phyloP scores from a whole-genome alignment of 2,888 invertebrate species.

The Drosophila meridionalis region DNA sequence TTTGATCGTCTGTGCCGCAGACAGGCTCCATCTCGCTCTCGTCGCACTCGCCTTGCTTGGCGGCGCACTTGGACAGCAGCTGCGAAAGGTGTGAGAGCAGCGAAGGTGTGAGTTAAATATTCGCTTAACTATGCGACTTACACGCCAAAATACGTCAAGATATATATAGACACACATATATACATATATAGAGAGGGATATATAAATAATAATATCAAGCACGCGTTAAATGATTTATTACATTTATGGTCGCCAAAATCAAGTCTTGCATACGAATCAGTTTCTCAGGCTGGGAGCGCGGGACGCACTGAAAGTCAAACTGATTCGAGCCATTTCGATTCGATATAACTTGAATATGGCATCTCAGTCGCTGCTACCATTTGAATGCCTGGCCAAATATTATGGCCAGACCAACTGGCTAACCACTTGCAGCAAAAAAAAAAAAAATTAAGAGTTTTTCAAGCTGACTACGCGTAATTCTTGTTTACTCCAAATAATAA shows the following conservation, averaged over 20 bases:
- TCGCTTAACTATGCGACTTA: conserved; percentile 32
- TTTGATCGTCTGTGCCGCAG: conserved; percentile 89
- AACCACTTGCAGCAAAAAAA: background rate
- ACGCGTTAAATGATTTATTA: conserved; percentile 81
- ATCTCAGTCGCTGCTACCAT: conserved; percentile 51
- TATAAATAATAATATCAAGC: conserved; percentile 70
- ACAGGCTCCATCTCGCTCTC: conserved; percentile 84
- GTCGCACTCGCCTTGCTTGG: conserved; percentile 85
- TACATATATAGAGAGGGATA: conserved; percentile 44
- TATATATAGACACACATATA: background rate
- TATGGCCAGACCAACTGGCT: conserved; percentile 52
- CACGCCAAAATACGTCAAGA: conserved; percentile 34
- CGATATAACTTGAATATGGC: conserved; percentile 53
- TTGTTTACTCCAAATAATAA: conserved; percentile 51
- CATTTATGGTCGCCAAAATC: conserved; percentile 71
- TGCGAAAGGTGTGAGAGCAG: conserved; percentile 49
- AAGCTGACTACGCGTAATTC: conserved; percentile 67
- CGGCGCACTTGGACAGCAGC: conserved; percentile 84
- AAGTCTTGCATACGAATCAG: conserved; percentile 74
- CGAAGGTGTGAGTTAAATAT: conserved; percentile 44
- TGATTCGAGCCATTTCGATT: conserved; percentile 33
- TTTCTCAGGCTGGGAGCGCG: conserved; percentile 5
- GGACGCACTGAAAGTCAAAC: conserved; percentile 60
- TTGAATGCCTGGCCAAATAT: conserved; percentile 62
- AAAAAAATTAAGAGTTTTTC: conserved; percentile 6